phyloP scores from a whole-genome alignment of 2,797 vertebrate genomes.

The Astyanax mexicanus region DNA sequence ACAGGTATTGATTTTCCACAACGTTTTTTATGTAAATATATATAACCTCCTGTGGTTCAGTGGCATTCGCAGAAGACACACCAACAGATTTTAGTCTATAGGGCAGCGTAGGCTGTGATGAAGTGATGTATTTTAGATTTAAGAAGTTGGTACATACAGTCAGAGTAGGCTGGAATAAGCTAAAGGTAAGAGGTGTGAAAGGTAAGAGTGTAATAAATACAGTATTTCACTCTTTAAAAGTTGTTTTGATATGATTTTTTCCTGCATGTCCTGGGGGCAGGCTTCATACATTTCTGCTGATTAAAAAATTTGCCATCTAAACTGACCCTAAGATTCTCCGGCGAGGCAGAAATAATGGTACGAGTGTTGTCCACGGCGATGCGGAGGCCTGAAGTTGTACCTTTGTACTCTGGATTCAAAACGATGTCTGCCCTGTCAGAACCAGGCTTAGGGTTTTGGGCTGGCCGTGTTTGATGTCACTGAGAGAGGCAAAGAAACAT shows the following conservation, averaged over 20 bases:
- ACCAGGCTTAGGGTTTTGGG: slow-evolving; percentile 14
- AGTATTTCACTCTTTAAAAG: not conserved
- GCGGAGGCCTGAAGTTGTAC: not conserved
- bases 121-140: not conserved
- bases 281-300: not conserved
- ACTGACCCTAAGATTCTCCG: slow-evolving; percentile 1
- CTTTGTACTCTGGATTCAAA: not conserved
- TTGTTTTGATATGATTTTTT: slow-evolving; percentile 2
- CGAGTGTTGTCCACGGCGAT: not conserved
- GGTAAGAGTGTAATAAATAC: not conserved
- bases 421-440: not conserved
- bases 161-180: slow-evolving; percentile 8
- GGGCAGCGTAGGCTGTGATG: not conserved
- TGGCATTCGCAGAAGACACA: not conserved
- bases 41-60: not conserved
- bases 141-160: no score
- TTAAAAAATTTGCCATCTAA: not conserved
- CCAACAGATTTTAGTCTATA: no score
- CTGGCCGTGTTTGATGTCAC: slow-evolving; percentile 25
- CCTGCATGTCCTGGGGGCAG: not conserved
- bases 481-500: slow-evolving; percentile 9
- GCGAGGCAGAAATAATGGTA: not conserved
- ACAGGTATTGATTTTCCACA: no score
- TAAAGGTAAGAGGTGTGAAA: not conserved
- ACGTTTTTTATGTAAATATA: no score